Evolutionary conservation across 2,888 invertebrate species (phyloP), one percentile per base, ranked within the genome.

Genomic region (Drosophila flavopinicola): DNA sequence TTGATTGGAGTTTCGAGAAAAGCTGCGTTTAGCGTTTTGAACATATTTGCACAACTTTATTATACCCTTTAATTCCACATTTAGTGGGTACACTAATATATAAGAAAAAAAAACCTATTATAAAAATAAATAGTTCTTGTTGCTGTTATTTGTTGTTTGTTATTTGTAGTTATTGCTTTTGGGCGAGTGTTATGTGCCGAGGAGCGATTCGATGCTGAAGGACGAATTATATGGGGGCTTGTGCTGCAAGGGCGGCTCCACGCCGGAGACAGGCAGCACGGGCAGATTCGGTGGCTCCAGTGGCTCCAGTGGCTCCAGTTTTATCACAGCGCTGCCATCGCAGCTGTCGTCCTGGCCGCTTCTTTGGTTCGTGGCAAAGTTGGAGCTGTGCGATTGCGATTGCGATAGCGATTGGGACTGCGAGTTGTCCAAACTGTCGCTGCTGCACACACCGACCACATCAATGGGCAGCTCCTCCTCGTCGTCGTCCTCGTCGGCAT

Each of bases 161-260:
- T 13, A 11, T 30, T 48, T 13, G n/a, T 41, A 25, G 1, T 15
- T 30, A 33, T 15, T 33, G 11, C 11, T 39, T 25, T 6, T 24
- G 15, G 20, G 27, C 6, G 32, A 3, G 24, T 57, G 78, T 48
- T 84, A 84, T 65, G 82, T 82, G 88, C 95, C 94, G 88, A 96
- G 92, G 72, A 96, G 92, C 56, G 96, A 96, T 88, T 96, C 96
- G 93, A 96, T 96, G 92, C 96, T 96, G 92, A 96, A 96, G 45
- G 96, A 96, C 5, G 77, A 80, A 20, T 56, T 79, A 45, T 73
- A 73, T 17, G 60, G 71, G 6, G 39, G 20, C 47, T 91, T 93
- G 90, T 90, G 45, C 42, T 51, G 47, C n/a, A 6, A 41, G 15
- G 49, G 17, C 11, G 30, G 25, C 56, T 41, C 27, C 1, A 32